Base-by-base conservation (phyloP, 2,113 vertebrate species). In the Cygnus atratus region DNA sequence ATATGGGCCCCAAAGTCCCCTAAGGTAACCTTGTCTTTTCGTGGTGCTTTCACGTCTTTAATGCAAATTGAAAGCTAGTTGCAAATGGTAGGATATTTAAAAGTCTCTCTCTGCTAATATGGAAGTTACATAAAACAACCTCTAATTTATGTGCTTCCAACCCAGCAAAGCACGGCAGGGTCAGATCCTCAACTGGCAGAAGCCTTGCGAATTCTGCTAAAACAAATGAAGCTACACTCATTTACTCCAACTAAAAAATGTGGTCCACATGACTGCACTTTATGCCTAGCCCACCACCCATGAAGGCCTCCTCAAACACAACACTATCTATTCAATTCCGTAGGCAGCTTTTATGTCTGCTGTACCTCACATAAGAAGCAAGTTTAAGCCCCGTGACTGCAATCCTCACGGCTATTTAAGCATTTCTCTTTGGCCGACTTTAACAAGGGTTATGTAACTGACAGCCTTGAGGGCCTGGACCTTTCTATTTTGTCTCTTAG, bases 1-100 rank as follows among this genome's bases (percentile, higher is more conserved):
- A 6, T 11, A 12, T 1, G 33, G 43, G 62, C 25, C 10, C 9
- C 31, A 31, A 74, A 83, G 10, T 37, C 14, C 31, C 19, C 35
- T 4, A 24, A 58, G 10, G 26, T 28, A 84, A 67, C 25, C 4
- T 7, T 1, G 4, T 7, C 4, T 52, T 81, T 73, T 16, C 19
- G 62, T 70, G 59, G 9, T 10, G 7, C 5, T 79, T 65, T 65
- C 18, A 44, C 14, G 21, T 79, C 50, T 46, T 41, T 43, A 43
- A 71, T 31, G 18, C 4, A 35, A 79, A 62, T 31, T 43, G 39
- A 93, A 85, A 74, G 16, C 6, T 59, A 59, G 22, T 3, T 31
- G 75, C 68, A 95, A 92, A 94, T 62, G 44, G 17, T 68, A 80
- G 68, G 39, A 39, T 37, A 90, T 84, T 95, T 79, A 46, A n/a